Conservation (phyloP, 1,140 invertebrate species). For the Neomicropteryx cornuta region DNA sequence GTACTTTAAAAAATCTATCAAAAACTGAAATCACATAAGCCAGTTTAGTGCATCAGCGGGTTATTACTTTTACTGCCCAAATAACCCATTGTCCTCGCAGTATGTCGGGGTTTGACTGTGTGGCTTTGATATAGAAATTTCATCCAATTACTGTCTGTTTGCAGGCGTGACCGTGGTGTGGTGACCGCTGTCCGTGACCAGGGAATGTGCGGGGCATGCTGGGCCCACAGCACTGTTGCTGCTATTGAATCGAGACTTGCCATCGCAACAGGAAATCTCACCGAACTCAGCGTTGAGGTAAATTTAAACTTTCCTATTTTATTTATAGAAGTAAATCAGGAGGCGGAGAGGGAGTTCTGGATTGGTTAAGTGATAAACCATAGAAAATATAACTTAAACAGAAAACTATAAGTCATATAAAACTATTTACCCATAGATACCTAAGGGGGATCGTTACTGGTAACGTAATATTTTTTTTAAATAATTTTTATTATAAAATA, state of each 20-base stretch:
- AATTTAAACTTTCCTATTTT: conserved; percentile 1
- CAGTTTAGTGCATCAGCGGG: not conserved
- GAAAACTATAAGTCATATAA: no score
- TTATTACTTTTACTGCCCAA: not conserved
- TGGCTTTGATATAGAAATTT: not conserved
- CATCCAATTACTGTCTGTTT: no score
- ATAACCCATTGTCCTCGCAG: not conserved
- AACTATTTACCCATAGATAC: no score
- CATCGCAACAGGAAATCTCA: conserved; percentile 49
- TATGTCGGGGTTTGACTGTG: not conserved
- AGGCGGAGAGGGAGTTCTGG: not conserved
- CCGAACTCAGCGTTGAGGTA: conserved; percentile 64
- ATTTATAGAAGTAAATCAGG: not conserved
- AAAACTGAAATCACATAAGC: not conserved
- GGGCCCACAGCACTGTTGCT: conserved; percentile 74
- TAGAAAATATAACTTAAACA: no score
- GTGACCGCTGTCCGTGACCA: conserved; percentile 63
- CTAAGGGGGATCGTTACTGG: no score
- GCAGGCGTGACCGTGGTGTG: conserved; percentile 57
- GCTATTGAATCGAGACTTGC: conserved; percentile 69
- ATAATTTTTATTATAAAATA: no score
- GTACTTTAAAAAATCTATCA: not conserved
- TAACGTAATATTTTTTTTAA: no score
- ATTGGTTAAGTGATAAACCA: not conserved
- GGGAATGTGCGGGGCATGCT: conserved; percentile 72